Evolutionary conservation across 2,113 vertebrate genomes (phyloP), one percentile per base, ranked within the genome.

Genomic region (Charina bottae): DNA sequence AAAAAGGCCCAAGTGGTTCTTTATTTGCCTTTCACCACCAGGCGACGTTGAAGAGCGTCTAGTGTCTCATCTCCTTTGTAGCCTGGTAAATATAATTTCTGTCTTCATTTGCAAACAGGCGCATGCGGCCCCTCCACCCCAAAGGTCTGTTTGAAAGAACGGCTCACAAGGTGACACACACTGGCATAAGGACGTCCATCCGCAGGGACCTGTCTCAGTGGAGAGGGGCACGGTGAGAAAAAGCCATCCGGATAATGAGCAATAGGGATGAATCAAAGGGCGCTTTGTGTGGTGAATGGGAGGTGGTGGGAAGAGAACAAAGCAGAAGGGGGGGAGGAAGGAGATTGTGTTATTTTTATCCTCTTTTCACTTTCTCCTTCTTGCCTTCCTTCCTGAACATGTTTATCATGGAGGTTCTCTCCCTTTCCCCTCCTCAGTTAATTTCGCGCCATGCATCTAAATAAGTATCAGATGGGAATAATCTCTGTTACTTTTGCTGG

Each of bases 141-240:
- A 33, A 23, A 72, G 54, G 55, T 78, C 54, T 91, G 28, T 55
- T 26, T 55, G n/a, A 37, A 88, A 90, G 72, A 88, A 49, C 85
- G 46, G 60, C 88, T 90, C 68, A 62, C 83, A 64, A 26, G 68
- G 85, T 84, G 68, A 88, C 68, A 90, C 28, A 42, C 28, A 8
- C 64, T 83, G 17, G 68, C 64, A 21, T 42, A 88, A 87, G 42
- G 68, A 26, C 89, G n/a, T 83, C 86, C 58, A 33, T 49, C n/a
- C 23, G 0, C 37, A 92, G 55, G 53, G 23, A 84, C 21, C 8
- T 23, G 37, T 15, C 28, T 4, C 33, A 78, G 11, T 10, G 49
- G 55, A 33, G 49, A 60, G 83, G 7, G 0, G 9, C 28, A 83
- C 28, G 37, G 49, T 33, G 68, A 19, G 56, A 53, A 83, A 89